Conservation (phyloP, 2,888 invertebrate genomes). For the Cephus rjabovi region DNA sequence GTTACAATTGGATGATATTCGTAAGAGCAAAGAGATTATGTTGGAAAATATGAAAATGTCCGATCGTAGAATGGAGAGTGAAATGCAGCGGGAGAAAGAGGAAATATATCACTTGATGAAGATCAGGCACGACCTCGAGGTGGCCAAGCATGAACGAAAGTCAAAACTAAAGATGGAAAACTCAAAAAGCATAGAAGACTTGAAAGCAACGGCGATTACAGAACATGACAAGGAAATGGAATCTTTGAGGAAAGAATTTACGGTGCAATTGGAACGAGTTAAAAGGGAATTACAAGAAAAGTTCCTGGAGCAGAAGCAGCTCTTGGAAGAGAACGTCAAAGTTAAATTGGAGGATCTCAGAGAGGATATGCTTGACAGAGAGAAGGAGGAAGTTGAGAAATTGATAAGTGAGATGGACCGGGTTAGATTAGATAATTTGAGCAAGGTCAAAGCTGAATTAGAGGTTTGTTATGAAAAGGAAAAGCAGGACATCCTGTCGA, state of each 20-base stretch:
- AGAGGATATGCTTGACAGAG: conserved; percentile 67
- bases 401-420: conserved; percentile 56
- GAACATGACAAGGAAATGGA: conserved; percentile 70
- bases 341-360: conserved; percentile 67
- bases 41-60: conserved; percentile 45
- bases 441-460: conserved; percentile 55
- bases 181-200: conserved; percentile 68
- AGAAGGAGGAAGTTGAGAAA: conserved; percentile 53
- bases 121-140: conserved; percentile 37
- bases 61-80: conserved; percentile 28
- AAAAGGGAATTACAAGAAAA: conserved; percentile 62
- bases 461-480: conserved; percentile 63
- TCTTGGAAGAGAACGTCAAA: conserved; percentile 67
- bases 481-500: conserved; percentile 63
- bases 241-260: conserved; percentile 71
- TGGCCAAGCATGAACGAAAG: conserved; percentile 52
- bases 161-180: conserved; percentile 57
- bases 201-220: conserved; percentile 48
- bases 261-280: conserved; percentile 65
- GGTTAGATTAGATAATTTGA: conserved; percentile 49
- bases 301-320: conserved; percentile 65
- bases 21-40: conserved; percentile 47
- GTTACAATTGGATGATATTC: conserved; percentile 43
- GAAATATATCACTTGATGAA: conserved; percentile 38
- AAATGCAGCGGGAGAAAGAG: conserved; percentile 34